Base-by-base conservation (phyloP, 2,113 vertebrate species). In the Gymnorhina tibicen region DNA sequence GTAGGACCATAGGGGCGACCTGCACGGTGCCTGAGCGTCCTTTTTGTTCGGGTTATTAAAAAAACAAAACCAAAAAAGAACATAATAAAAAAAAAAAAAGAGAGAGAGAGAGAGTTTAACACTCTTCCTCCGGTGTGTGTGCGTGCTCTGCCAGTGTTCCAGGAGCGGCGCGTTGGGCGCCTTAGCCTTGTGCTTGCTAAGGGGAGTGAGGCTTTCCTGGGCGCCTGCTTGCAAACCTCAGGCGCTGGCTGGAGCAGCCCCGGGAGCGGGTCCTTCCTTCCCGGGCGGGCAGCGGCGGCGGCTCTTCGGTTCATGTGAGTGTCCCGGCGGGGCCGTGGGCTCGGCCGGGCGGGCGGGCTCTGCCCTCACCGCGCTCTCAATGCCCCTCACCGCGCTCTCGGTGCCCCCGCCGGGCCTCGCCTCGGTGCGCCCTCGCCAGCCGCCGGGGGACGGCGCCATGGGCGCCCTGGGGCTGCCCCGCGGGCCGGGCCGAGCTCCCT, bases 251-350 rank as follows among this genome's bases (percentile, higher is more conserved):
- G 0, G 26, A 10, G 24, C 70, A 63, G 67, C 41, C 49, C 2
- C 9, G 2, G 5, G 0, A 1, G 16, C 1, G 79, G 89, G 95
- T 69, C 91, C 78, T 95, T 94, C 20, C 16, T 32, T 6, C 20
- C 18, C 23, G 26, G 6, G 76, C 47, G 39, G 42, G 6, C 2
- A 9, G 15, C 8, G 80, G 89, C 9, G 58, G 85, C 26, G 11
- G 66, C n/a, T 56, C 70, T 32, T 55, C 62, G 87, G 96, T 94
- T 93, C 49, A 94, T 94, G 96, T 97, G 95, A 97, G 96, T 93
- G 44, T 10, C 16, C 10, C 18, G 27, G 47, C 1, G 49, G 26
- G 20, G 28, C 16, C 3, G 28, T 9, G 17, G 56, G 39, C 24
- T 30, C 14, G 8, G n/a, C 3, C 19, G 37, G 37, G 8, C 19